Conservation (phyloP, 2,113 vertebrate species). For the Todiramphus saurophagus region DNA sequence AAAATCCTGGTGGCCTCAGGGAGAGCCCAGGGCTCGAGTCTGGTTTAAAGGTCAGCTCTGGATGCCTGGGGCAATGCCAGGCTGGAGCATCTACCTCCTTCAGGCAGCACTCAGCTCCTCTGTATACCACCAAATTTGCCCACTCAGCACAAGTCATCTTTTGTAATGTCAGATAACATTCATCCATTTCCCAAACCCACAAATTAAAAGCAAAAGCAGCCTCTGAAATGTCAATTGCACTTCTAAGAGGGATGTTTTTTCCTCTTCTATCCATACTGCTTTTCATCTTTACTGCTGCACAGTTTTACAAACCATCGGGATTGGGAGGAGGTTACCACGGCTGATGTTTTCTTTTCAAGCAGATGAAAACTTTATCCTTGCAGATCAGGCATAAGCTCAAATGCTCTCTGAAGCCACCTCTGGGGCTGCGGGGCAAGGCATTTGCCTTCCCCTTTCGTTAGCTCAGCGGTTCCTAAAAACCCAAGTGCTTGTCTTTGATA, state of each 20-base stretch:
- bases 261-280: not conserved
- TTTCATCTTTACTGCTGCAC: not conserved
- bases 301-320: not conserved
- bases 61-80: not conserved
- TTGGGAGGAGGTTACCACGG: rapidly evolving
- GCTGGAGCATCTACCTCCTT: not conserved
- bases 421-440: rapidly evolving
- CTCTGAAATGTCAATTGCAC: not conserved
- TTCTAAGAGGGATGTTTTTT: not conserved
- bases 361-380: not conserved
- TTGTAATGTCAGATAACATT: not conserved
- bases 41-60: not conserved
- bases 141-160: not conserved
- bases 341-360: not conserved
- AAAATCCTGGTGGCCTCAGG: not conserved
- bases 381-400: not conserved
- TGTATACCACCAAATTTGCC: not conserved
- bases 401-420: not conserved
- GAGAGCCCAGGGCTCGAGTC: not conserved
- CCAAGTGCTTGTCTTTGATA: not conserved
- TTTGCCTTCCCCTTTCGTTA: not conserved
- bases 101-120: not conserved
- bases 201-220: conserved; percentile 2
- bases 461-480: not conserved
- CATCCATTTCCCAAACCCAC: not conserved